Conservation (phyloP, 2,797 vertebrate genomes). For the Falco naumanni region DNA sequence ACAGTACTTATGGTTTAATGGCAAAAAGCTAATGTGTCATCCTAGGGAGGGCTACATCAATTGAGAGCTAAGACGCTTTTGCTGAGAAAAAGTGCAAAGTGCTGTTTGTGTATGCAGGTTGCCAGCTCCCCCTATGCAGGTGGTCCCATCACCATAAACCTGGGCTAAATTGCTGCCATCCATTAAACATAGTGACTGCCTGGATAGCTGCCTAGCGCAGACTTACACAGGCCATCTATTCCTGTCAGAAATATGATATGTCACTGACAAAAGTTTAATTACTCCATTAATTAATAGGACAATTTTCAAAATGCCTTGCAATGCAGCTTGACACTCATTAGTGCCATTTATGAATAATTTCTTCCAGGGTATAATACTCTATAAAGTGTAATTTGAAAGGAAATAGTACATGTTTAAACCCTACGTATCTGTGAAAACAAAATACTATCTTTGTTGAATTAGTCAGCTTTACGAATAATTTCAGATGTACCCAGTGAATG, state of each 20-base stretch:
- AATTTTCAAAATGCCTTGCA: conserved; percentile 90
- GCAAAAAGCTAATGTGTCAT: conserved; percentile 78
- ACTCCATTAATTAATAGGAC: conserved; percentile 99
- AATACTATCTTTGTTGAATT: conserved; percentile 47
- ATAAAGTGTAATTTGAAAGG: conserved; percentile 73
- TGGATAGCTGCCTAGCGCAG: conserved; percentile 83
- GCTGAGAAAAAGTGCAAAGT: conserved; percentile 59
- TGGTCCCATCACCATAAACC: conserved; percentile 91
- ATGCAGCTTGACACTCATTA: conserved; percentile 91
- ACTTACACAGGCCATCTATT: conserved; percentile 90
- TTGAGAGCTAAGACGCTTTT: conserved; percentile 72
- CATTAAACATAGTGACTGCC: conserved; percentile 85
- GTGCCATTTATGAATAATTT: conserved; percentile 88
- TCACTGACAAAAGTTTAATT: conserved; percentile 99
- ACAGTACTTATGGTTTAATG: conserved; percentile 74
- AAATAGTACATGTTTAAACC: conserved; percentile 61
- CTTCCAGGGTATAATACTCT: conserved; percentile 74
- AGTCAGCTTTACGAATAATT: conserved; percentile 15
- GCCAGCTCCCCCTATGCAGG: conserved; percentile 85
- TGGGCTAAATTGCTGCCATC: conserved; percentile 95
- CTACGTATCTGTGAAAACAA: conserved; percentile 39
- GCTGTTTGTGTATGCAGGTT: conserved; percentile 73
- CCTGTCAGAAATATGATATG: conserved; percentile 93
- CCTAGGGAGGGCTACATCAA: conserved; percentile 80
- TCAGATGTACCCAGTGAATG: not conserved